A percentile compares a stretch with the other conserved stretches of the same genome.
phyloP scores from a whole-genome alignment of 2,113 vertebrate genomes.

The Hyperopisus bebe region DNA sequence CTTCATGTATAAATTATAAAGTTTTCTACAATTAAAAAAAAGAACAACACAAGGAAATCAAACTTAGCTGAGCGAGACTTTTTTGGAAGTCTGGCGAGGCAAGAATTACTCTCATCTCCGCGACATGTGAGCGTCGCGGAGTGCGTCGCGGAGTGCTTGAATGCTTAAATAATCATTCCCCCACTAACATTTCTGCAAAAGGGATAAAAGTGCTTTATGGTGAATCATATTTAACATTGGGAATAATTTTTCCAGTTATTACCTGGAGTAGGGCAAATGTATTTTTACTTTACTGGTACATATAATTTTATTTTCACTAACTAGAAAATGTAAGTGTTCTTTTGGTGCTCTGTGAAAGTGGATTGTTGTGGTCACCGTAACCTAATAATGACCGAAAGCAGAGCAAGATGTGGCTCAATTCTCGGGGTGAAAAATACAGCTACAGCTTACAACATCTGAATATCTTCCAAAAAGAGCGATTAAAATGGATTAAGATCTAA shows the following conservation, averaged over 20 bases:
- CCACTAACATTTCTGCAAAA: not conserved
- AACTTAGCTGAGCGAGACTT: not conserved
- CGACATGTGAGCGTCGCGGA: not conserved
- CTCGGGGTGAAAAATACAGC: not conserved
- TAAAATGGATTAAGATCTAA: not conserved
- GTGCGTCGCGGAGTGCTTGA: too few relatives aligned
- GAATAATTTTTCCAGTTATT: conserved; percentile 2
- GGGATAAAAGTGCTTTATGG: not conserved
- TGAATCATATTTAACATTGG: not conserved
- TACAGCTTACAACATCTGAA: not conserved
- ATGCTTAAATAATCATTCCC: not conserved
- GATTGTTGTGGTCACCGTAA: not conserved
- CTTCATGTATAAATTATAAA: conserved; percentile 1
- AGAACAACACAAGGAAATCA: not conserved
- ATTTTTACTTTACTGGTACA: not conserved
- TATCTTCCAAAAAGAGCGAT: not conserved
- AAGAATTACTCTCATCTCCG: not conserved
- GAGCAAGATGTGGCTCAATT: not conserved
- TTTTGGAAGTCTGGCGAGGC: not conserved
- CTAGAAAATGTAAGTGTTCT: not conserved
- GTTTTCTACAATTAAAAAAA: not conserved
- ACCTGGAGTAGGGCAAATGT: not conserved
- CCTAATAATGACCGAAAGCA: not conserved
- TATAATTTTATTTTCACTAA: not conserved
- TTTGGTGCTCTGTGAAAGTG: not conserved